A percentile compares a stretch with the other conserved stretches of the same genome.
These are phyloP conservation scores for Elanus axillaris DNA, from an alignment of 2,113 vertebrate species.

Conservation along the genomic window DNA sequence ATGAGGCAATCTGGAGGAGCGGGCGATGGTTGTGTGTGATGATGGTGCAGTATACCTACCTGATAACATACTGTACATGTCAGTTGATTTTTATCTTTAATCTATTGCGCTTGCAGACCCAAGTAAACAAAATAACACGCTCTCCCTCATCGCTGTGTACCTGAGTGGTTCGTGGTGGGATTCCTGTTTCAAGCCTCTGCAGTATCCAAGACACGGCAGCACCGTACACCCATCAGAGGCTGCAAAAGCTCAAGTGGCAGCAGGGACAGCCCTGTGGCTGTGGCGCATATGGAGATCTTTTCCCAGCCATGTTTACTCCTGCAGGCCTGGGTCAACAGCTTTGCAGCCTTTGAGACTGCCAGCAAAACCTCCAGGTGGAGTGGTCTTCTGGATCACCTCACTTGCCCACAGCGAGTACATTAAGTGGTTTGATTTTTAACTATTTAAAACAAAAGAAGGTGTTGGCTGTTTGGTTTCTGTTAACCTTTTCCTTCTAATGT, in stretches of 20 bases:
- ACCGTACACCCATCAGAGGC: background rate
- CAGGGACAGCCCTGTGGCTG: background rate
- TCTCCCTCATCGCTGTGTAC: background rate
- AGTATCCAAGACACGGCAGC: background rate
- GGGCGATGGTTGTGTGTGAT: fast-evolving
- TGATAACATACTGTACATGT: background rate
- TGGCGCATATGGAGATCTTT: background rate
- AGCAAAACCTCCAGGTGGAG: background rate
- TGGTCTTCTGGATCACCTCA: background rate
- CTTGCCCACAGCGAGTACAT: background rate
- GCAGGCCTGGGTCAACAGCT: background rate
- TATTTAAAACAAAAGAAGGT: conserved; percentile 1
- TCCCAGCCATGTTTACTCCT: background rate
- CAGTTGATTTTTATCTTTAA: background rate
- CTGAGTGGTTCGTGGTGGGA: background rate
- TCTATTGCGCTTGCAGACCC: fast-evolving
- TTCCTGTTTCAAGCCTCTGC: background rate
- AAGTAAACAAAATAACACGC: background rate
- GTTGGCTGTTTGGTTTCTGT: background rate
- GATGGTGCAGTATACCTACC: background rate
- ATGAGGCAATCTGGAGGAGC: background rate
- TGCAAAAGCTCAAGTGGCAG: background rate
- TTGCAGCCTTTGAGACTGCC: background rate
- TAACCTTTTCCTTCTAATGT: background rate
- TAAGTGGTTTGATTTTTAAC: conserved; percentile 47